Evolutionary conservation across 2,888 invertebrate species (phyloP).

Genomic region (Netelia fuscicornis): DNA sequence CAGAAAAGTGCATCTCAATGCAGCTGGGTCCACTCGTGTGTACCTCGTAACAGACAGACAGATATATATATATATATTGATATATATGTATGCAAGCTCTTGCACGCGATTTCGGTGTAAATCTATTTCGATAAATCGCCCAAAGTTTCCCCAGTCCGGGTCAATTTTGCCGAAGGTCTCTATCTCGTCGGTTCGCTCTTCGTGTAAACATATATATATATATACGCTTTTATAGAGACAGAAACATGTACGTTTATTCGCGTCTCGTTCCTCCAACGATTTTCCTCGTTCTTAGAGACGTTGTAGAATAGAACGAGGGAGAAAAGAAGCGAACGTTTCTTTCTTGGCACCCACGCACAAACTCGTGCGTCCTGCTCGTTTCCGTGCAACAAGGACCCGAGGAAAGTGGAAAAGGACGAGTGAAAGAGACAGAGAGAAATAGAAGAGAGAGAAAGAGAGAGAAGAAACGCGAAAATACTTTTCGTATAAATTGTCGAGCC

Average conservation of each 20-base stretch:
- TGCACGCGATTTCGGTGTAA: slow-evolving; percentile 43
- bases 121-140: slow-evolving; percentile 59
- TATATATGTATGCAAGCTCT: neutral
- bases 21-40: neutral
- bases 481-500: slow-evolving; percentile 80
- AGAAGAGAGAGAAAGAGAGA: slow-evolving; percentile 19
- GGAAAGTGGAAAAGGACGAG: neutral
- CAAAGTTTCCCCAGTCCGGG: slow-evolving; percentile 46
- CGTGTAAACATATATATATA: neutral
- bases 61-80: neutral
- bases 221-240: neutral
- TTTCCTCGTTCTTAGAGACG: slow-evolving; percentile 26
- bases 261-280: slow-evolving; percentile 19
- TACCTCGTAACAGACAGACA: neutral
- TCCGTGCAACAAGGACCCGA: slow-evolving; percentile 37
- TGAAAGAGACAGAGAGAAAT: neutral
- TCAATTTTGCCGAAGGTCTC: slow-evolving; percentile 44
- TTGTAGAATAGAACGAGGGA: slow-evolving; percentile 7
- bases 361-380: slow-evolving; percentile 49
- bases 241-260: slow-evolving; percentile 27
- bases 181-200: slow-evolving; percentile 3
- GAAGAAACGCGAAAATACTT: slow-evolving; percentile 77
- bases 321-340: slow-evolving; percentile 65
- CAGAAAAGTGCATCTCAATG: slow-evolving; percentile 41
- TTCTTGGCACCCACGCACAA: slow-evolving; percentile 69